Base-by-base conservation (phyloP, 2,797 vertebrate species). In the Pipistrellus nathusii region DNA sequence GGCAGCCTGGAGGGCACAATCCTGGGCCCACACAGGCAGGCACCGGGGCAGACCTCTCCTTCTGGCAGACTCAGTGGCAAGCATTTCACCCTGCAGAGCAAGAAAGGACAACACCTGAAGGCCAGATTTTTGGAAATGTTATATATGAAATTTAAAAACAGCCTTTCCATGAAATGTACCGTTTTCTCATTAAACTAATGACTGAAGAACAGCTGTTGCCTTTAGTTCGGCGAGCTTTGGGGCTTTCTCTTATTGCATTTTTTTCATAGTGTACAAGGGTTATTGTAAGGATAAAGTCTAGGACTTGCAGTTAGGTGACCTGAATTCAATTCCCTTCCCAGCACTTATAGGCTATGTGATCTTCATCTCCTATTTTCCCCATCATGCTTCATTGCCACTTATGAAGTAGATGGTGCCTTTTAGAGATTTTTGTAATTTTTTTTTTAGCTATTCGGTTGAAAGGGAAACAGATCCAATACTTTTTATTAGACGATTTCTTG, bases 121-220 rank as follows among this genome's bases (percentile, higher is more conserved):
- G 78, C 77, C 38, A 30, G 10, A 46, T 85, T 94, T 96, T 81
- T 89, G 90, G 71, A 90, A 94, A 95, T 73, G 44, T 73, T 89
- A 57, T 72, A 78, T 88, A 78, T 88, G 85, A 90, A 96, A 94
- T 94, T 91, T 94, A 91, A 92, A 96, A 92, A 8, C 64, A 85
- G 27, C 27, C 27, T 77, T 94, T 66, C 44, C 76, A 90, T 90
- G 94, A 96, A 95, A 95, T 93, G 77, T 77, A 94, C 94, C 81
- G 62, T 92, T 96, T 96, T 94, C 89, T 97, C 92, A 93, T 96
- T 96, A 97, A 96, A 95, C 93, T 96, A 96, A 97, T 96, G 92
- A 90, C 25, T 77, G 55, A 57, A 84, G 82, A 96, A 91, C 91
- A 97, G 93, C 88, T 97, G 95, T 86, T 96, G 94, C 94, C 64